Base-by-base conservation (phyloP, 2,797 vertebrate species). In the Sebastiscus tertius region DNA sequence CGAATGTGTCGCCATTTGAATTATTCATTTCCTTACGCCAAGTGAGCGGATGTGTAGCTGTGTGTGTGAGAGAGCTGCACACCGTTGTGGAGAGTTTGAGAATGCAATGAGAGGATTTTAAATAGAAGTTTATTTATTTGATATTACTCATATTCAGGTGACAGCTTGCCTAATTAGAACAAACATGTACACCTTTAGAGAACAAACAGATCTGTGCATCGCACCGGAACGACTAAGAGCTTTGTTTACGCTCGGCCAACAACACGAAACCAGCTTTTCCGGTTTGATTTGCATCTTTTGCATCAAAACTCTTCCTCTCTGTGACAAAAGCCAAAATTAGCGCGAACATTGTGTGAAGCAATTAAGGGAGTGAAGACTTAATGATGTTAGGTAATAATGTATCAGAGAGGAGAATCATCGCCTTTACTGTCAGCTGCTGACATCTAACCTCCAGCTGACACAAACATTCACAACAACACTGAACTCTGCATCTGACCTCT, bases 381-480 rank as follows among this genome's bases (percentile, higher is more conserved):
- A 79, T 65, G 29, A 74, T 2, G 7, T 81, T 88, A 34, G 52
- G 56, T 86, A 78, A 87, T 86, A 78, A 87, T 55, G 60, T n/a
- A 8, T 56, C n/a, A 2, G 36, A 79, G 31, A 79, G 31, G 72
- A 86, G 59, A 82, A 75, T 34, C 46, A 26, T 66, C 16, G 5
- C 31, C 29, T 72, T 89, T 52, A 36, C 42, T 6, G 11, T 31
- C 61, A 60, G 55, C 42, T 10, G 64, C 49, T 71, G 63, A 39
- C 14, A 11, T 49, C 27, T 78, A 9, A 73, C 62, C 10, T 63
- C 22, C 11, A 31, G 14, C 42, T 46, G 14, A 46, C 16, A 46
- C 42, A 18, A 18, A 18, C 42, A 46, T 18, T 46, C 42, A 42
- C 0, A 42, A 42, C 39, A 42, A 42, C 39, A 42, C 39, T 46